Conservation (phyloP, 2,113 vertebrate species). For the Arvicanthis niloticus region DNA sequence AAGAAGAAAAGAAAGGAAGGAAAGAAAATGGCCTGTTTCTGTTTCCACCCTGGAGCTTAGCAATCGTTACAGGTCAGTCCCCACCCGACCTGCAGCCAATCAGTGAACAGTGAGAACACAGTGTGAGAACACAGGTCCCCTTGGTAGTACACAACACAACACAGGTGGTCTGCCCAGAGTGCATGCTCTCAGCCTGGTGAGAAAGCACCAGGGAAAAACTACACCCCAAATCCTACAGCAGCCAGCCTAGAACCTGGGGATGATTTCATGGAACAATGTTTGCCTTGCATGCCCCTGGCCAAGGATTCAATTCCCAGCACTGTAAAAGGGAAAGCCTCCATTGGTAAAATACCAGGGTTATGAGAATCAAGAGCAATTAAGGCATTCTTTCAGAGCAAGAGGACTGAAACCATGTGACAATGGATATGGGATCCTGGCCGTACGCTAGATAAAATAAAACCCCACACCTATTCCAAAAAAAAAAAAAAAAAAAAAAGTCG, state of each 20-base stretch:
- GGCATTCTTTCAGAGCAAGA: background rate
- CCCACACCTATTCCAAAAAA: background rate
- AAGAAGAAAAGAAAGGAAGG: too few species aligned
- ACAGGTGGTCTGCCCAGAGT: background rate
- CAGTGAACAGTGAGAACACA: background rate
- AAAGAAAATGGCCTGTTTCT: too few species aligned
- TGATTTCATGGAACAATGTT: background rate
- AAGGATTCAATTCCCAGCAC: rapidly evolving
- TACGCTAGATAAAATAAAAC: background rate
- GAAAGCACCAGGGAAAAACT: background rate
- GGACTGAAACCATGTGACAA: background rate
- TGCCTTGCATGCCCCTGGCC: background rate
- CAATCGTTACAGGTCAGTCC: background rate
- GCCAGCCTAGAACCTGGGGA: background rate
- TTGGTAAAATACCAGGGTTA: background rate
- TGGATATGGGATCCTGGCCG: background rate
- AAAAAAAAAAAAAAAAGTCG: background rate
- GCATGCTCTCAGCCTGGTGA: background rate
- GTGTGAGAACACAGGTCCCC: background rate
- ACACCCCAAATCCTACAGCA: background rate
- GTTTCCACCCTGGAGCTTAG: background rate
- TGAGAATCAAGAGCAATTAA: background rate
- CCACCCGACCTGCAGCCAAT: background rate
- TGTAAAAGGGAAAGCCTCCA: background rate
- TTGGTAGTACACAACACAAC: background rate